Base-by-base conservation (phyloP, 1,140 invertebrate genomes). In the Liolophura sinensis region DNA sequence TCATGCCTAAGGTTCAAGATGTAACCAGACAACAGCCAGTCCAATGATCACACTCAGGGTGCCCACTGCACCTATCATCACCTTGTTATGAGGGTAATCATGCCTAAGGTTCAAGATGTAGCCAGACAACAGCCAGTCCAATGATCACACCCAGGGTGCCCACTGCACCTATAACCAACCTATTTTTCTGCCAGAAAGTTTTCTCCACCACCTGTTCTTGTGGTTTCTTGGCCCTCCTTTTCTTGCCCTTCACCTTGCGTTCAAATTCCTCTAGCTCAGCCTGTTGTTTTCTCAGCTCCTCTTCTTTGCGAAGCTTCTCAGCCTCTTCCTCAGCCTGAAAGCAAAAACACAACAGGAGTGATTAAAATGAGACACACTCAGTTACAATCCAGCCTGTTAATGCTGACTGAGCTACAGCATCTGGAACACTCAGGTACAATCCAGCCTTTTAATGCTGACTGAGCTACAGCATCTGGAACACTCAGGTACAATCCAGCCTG, bases 241-340 rank as follows among this genome's bases (percentile, higher is more conserved):
- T 75, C 11, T 69, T 67, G 7, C 78, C 78, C 57, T 69, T 77
- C 69, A 73, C 75, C 60, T 73, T 78, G 14, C 77, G 68, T 62
- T 83, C 77, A 77, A 71, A 83, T 31, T 81, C 77, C 54, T 78
- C 77, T 1, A 82, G 61, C 59, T 83, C 80, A 25, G 66, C 73
- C 59, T 77, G 65, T 51, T 81, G 74, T 62, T 77, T 78, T 61
- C 73, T 68, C 20, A 65, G 25, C 60, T 78, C 77, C 50, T 78
- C 78, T 55, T 79, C 76, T 62, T 78, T 73, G 48, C 74, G 71
- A 14, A 65, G 56, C 57, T 65, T 75, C 18, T 75, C 68, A 16
- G 69, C 68, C 54, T 79, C 77, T 58, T 81, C 78, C 57, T 78
- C 73, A 31, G 64, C 51, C 75, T 80, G 56, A 22, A 65, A 69